A percentile compares a stretch with the other conserved stretches of the same genome.
Conservation (phyloP, 2,113 vertebrate genomes). For the Misgurnus mizolepis region DNA sequence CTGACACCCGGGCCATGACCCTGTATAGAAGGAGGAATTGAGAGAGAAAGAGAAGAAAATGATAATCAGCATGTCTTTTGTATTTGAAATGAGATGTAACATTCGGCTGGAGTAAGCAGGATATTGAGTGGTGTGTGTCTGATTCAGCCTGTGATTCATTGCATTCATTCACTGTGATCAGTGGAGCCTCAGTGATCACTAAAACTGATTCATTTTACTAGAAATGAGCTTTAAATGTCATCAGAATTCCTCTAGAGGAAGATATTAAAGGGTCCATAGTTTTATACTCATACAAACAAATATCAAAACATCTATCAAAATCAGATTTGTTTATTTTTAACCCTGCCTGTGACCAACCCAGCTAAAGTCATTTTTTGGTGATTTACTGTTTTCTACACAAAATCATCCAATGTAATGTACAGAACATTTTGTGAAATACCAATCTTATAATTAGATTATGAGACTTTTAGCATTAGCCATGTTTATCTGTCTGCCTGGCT, state of each 20-base stretch:
- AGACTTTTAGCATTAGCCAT: too few relatives aligned
- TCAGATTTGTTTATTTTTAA: too few relatives aligned
- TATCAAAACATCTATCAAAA: too few relatives aligned
- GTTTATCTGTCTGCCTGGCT: neutral
- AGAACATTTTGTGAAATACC: too few relatives aligned
- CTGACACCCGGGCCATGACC: constrained; percentile 6
- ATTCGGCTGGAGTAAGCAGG: neutral
- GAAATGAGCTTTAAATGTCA: constrained; percentile 4
- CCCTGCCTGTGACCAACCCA: too few relatives aligned
- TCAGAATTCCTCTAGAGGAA: too few relatives aligned
- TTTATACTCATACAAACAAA: too few relatives aligned
- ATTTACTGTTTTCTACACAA: neutral
- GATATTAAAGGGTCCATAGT: too few relatives aligned
- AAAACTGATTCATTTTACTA: neutral
- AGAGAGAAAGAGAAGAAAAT: constrained; percentile 16
- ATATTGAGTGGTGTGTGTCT: constrained; percentile 21
- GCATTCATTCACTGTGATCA: constrained; percentile 4
- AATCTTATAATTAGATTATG: too few relatives aligned
- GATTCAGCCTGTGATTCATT: neutral
- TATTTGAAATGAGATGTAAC: constrained; percentile 24
- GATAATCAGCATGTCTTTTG: constrained; percentile 9
- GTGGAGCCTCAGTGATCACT: neutral
- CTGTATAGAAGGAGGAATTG: constrained; percentile 4
- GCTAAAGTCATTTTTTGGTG: too few relatives aligned
- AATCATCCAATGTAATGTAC: too few relatives aligned